phyloP scores from a whole-genome alignment of 2,888 invertebrate species.

The Cerastis leucographa region DNA sequence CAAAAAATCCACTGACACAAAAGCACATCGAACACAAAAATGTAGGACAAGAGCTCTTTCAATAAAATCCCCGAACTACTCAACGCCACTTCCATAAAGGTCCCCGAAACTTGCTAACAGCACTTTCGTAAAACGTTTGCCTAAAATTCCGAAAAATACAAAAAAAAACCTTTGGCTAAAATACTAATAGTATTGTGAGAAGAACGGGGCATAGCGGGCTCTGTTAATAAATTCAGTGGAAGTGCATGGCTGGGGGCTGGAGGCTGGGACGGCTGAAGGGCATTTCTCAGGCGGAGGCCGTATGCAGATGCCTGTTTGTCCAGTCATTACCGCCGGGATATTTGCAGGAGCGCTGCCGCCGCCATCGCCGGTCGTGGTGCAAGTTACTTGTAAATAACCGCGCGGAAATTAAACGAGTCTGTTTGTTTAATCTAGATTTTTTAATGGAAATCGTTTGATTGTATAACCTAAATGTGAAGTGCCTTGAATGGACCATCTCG shows the following conservation, averaged over 20 bases:
- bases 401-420: slow-evolving; percentile 47
- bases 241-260: slow-evolving; percentile 51
- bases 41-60: slow-evolving; percentile 60
- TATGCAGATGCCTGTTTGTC: slow-evolving; percentile 92
- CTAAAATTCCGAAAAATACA: slow-evolving; percentile 54
- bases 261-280: slow-evolving; percentile 48
- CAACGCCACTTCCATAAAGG: slow-evolving; percentile 62
- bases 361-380: slow-evolving; percentile 62
- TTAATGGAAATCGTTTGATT: slow-evolving; percentile 44
- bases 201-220: slow-evolving; percentile 10
- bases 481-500: not conserved
- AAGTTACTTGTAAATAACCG: slow-evolving; percentile 55
- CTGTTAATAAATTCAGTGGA: slow-evolving; percentile 69
- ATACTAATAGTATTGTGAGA: slow-evolving; percentile 43
- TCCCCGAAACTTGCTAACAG: slow-evolving; percentile 59
- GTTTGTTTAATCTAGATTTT: slow-evolving; percentile 44
- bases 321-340: slow-evolving; percentile 90
- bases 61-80: slow-evolving; percentile 57
- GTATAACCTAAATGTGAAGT: slow-evolving; percentile 25
- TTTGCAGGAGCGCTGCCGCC: slow-evolving; percentile 73
- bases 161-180: slow-evolving; percentile 30
- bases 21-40: slow-evolving; percentile 54
- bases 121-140: slow-evolving; percentile 57
- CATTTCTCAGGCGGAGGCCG: slow-evolving; percentile 74
- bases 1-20: slow-evolving; percentile 49